Percentiles rank a stretch among this genome's conserved stretches.
Evolutionary conservation across 2,113 vertebrate genomes (phyloP).

Genomic region (Todiramphus chloris): DNA sequence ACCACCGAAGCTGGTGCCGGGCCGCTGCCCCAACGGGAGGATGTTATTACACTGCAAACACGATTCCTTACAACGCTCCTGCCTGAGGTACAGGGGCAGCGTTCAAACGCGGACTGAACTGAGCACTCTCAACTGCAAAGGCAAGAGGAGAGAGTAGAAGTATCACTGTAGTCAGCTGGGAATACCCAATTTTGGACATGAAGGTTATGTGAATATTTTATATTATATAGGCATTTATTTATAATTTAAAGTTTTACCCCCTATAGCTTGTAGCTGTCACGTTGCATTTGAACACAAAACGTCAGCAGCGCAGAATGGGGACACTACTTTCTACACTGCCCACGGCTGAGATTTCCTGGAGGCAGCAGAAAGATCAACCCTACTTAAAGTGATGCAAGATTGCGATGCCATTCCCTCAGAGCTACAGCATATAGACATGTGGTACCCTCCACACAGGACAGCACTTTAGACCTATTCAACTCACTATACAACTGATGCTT

Average conservation of each 20-base stretch:
- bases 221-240: not conserved
- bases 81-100: not conserved
- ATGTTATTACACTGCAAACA: not conserved
- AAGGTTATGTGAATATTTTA: not conserved
- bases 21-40: not conserved
- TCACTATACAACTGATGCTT: not conserved
- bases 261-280: not conserved
- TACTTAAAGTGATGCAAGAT: not conserved
- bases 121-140: not conserved
- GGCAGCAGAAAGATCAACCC: not conserved
- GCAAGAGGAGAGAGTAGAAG: not conserved
- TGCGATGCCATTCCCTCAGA: not conserved
- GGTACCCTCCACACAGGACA: not conserved
- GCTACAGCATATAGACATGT: fast-evolving
- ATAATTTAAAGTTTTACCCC: not conserved
- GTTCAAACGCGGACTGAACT: not conserved
- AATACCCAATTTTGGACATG: not conserved
- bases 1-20: not conserved
- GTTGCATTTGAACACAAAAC: not conserved
- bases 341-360: not conserved
- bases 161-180: not conserved
- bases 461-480: not conserved
- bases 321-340: not conserved
- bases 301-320: not conserved
- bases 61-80: not conserved